Conservation (phyloP, 2,113 vertebrate species). For the Oriolus oriolus region DNA sequence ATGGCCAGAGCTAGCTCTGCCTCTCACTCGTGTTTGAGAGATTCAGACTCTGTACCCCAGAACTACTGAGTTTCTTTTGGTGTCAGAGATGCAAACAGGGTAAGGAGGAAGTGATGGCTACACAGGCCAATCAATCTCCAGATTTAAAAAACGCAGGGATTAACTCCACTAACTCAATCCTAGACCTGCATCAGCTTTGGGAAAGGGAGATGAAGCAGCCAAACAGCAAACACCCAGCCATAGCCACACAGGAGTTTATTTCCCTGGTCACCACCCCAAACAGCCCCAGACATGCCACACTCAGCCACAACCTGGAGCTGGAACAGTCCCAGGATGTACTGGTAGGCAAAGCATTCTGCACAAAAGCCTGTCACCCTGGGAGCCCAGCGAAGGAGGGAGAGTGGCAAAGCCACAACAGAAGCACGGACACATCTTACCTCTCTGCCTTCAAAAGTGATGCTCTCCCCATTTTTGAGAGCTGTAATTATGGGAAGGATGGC, state of each 20-base stretch:
- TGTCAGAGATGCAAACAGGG: background rate
- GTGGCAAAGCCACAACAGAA: background rate
- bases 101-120: background rate
- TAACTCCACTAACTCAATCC: background rate
- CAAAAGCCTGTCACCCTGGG: background rate
- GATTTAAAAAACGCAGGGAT: background rate
- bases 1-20: background rate
- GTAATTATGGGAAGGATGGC: conserved; percentile 87
- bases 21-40: background rate
- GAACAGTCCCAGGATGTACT: background rate
- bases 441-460: conserved; percentile 79
- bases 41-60: background rate
- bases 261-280: background rate
- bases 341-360: background rate
- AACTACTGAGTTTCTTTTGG: background rate
- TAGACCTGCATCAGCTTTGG: background rate
- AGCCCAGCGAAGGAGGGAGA: background rate
- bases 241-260: fast-evolving
- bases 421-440: conserved; percentile 73
- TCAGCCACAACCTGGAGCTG: background rate
- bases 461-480: conserved; percentile 82
- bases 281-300: background rate
- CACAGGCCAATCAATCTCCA: background rate
- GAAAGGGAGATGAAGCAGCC: background rate
- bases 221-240: background rate